Percentiles rank a stretch among this genome's conserved stretches.
These are phyloP conservation scores for Zingel zingel DNA, from an alignment of 2,113 vertebrate species.

Conservation along the genomic window DNA sequence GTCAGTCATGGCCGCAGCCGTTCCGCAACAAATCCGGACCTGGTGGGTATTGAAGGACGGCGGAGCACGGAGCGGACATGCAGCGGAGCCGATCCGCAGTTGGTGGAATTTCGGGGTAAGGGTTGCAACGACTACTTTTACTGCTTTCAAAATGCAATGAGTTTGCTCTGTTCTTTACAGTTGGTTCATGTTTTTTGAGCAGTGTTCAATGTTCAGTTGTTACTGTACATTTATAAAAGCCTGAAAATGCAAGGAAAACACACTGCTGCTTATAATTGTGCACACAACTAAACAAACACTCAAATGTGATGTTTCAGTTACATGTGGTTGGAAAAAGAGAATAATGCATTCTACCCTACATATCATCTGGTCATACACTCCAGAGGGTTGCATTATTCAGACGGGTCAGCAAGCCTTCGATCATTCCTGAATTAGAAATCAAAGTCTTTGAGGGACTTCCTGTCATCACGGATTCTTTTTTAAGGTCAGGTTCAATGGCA, in stretches of 20 bases:
- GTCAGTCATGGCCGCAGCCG: too few relatives aligned
- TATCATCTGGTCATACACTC: slow-evolving; percentile 7
- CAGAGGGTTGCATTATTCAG: slow-evolving; percentile 64
- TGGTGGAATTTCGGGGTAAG: too few relatives aligned
- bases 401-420: slow-evolving; percentile 41
- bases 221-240: not conserved
- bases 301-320: not conserved
- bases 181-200: not conserved
- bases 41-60: too few relatives aligned
- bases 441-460: slow-evolving; percentile 57
- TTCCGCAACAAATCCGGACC: too few relatives aligned
- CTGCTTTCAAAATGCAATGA: not conserved
- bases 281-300: not conserved
- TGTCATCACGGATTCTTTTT: slow-evolving; percentile 53
- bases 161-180: not conserved
- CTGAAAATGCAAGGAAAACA: not conserved
- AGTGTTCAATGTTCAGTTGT: not conserved
- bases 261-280: not conserved
- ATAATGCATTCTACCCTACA: slow-evolving; percentile 42
- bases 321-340: not conserved
- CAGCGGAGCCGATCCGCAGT: too few relatives aligned
- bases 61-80: too few relatives aligned
- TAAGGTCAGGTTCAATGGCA: slow-evolving; percentile 48
- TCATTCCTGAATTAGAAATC: slow-evolving; percentile 72
- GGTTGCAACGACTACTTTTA: too few relatives aligned